phyloP scores from a whole-genome alignment of 2,797 vertebrate species.

The Uromys caudimaculatus region DNA sequence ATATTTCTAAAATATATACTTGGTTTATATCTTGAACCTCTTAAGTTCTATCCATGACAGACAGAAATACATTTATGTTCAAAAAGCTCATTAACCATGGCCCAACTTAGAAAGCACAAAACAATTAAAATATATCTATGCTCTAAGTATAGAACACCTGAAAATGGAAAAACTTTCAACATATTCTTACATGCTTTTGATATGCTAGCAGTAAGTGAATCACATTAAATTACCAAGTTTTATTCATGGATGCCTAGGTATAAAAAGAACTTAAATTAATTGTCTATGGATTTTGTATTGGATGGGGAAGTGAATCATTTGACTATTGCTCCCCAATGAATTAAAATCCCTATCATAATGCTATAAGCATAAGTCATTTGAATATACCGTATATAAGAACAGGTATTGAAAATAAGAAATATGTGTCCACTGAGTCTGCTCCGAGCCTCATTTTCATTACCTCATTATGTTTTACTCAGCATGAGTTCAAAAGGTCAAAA shows the following conservation, averaged over 20 bases:
- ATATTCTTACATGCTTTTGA: not conserved
- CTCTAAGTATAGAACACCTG: constrained; percentile 35
- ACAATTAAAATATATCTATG: constrained; percentile 40
- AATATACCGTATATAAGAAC: not conserved
- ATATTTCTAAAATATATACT: constrained; percentile 37
- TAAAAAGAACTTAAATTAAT: constrained; percentile 44
- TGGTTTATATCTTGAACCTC: constrained; percentile 27
- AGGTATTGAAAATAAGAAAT: constrained; percentile 14
- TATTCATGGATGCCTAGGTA: constrained; percentile 41
- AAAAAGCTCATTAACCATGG: constrained; percentile 33
- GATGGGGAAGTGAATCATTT: not conserved
- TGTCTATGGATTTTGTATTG: constrained; percentile 36
- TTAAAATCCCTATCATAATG: constrained; percentile 32
- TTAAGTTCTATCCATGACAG: not conserved
- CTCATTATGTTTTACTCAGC: constrained; percentile 1
- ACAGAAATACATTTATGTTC: constrained; percentile 41
- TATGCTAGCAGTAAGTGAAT: constrained; percentile 44
- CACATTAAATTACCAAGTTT: constrained; percentile 51
- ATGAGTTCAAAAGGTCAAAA: constrained; percentile 8
- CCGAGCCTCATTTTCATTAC: not conserved
- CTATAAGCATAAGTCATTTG: constrained; percentile 11
- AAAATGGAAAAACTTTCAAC: constrained; percentile 8
- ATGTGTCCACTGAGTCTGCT: not conserved
- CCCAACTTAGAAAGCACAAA: constrained; percentile 21
- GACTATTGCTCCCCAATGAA: constrained; percentile 46